These are phyloP conservation scores for Gallinago media DNA, from an alignment of 2,113 vertebrate species.

Conservation along the genomic window DNA sequence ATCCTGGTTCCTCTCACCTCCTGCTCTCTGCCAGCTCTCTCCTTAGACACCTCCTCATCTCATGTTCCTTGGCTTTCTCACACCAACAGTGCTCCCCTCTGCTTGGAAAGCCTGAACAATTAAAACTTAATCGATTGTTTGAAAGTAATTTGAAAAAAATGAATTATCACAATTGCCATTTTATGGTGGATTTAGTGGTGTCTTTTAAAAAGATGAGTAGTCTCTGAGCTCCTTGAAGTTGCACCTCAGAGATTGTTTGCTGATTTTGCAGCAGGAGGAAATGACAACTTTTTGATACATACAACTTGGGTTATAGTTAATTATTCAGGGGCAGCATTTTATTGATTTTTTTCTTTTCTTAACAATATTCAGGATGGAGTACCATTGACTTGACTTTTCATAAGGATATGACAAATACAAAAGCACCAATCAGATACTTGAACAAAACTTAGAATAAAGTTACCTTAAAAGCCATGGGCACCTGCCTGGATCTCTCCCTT, in stretches of 20 bases:
- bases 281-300: neutral
- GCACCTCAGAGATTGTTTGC: neutral
- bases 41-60: neutral
- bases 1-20: neutral
- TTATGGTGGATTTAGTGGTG: neutral
- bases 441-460: neutral
- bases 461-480: neutral
- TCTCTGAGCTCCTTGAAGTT: neutral
- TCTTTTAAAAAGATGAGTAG: neutral
- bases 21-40: neutral
- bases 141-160: neutral
- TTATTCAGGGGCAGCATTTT: neutral
- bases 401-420: neutral
- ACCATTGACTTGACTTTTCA: rapidly evolving
- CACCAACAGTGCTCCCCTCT: neutral
- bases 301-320: neutral
- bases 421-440: neutral
- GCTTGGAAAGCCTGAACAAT: rapidly evolving
- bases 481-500: neutral
- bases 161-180: neutral
- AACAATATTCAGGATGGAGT: neutral
- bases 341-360: neutral
- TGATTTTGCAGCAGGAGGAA: neutral
- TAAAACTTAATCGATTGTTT: neutral
- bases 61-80: rapidly evolving